Conservation (phyloP, 2,113 vertebrate genomes). For the Sebastes fasciatus region DNA sequence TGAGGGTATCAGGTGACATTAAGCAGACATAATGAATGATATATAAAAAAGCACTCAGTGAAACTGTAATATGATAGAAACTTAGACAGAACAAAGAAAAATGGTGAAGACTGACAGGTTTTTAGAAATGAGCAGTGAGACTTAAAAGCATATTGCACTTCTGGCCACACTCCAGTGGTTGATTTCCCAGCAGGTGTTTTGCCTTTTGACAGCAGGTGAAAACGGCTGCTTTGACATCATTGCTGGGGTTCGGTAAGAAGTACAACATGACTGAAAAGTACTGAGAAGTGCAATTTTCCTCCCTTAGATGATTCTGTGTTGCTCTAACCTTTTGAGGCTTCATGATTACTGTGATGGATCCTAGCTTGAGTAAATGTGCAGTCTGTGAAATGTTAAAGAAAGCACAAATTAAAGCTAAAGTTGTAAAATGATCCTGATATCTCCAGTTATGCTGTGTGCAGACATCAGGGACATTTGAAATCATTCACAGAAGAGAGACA, state of each 20-base stretch:
- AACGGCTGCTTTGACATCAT: background rate
- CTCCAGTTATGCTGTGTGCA: background rate
- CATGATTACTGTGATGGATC: background rate
- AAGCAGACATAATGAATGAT: background rate
- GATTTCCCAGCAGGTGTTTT: slow-evolving; percentile 38
- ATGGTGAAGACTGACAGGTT: background rate
- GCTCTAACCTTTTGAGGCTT: background rate
- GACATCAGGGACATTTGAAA: background rate
- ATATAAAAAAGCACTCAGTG: background rate
- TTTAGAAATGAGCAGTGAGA: slow-evolving; percentile 2
- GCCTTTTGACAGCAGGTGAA: slow-evolving; percentile 27
- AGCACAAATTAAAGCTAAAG: slow-evolving; percentile 8
- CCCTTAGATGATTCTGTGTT: background rate
- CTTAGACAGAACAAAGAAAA: background rate
- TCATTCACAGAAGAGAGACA: background rate
- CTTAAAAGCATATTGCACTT: slow-evolving; percentile 4
- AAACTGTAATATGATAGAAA: background rate
- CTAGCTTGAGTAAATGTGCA: background rate
- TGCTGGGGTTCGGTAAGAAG: slow-evolving; percentile 13
- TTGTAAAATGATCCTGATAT: background rate
- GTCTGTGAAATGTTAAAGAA: slow-evolving; percentile 15
- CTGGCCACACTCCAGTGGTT: background rate
- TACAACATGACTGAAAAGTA: slow-evolving; percentile 5
- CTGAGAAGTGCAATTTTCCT: background rate
- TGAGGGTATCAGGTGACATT: background rate